Conservation (phyloP, 1,140 invertebrate genomes). For the Calliphora vicina region DNA sequence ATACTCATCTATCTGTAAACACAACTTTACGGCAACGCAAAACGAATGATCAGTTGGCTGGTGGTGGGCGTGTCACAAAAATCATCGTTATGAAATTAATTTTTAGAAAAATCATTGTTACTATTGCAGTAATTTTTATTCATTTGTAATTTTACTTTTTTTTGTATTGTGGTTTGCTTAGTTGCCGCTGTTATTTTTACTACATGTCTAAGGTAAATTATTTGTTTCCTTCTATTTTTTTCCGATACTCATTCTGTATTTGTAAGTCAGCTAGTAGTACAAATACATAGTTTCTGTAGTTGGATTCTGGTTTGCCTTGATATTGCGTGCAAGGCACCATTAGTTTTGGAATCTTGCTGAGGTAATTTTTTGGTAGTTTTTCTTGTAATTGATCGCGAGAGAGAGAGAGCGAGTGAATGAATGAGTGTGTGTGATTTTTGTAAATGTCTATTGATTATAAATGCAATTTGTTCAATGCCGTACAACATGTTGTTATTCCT, state of each 20-base stretch:
- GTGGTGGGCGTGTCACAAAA: slow-evolving; percentile 21
- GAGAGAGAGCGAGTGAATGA: not conserved
- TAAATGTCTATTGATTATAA: slow-evolving; percentile 12
- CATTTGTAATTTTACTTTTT: slow-evolving; percentile 1
- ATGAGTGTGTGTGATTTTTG: not conserved
- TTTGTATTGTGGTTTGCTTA: not conserved
- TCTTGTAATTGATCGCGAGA: too few relatives aligned
- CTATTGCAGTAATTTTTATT: slow-evolving; percentile 27
- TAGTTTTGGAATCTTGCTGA: not conserved
- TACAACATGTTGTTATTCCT: not conserved
- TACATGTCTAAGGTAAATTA: not conserved
- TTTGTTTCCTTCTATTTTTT: not conserved
- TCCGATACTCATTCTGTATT: not conserved
- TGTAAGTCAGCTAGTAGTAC: not conserved
- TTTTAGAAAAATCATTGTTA: slow-evolving; percentile 17
- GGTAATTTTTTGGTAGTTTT: not conserved
- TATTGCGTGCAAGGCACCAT: not conserved
- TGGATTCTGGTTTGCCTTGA: not conserved
- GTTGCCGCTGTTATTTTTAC: not conserved
- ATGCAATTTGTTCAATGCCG: slow-evolving; percentile 2
- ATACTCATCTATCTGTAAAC: too few relatives aligned
- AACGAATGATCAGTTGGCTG: not conserved
- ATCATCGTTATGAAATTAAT: slow-evolving; percentile 31
- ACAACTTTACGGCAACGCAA: not conserved
- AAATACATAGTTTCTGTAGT: not conserved